phyloP scores from a whole-genome alignment of 64 coral and sea anemone species.

The Catalaphyllia jardinei region DNA sequence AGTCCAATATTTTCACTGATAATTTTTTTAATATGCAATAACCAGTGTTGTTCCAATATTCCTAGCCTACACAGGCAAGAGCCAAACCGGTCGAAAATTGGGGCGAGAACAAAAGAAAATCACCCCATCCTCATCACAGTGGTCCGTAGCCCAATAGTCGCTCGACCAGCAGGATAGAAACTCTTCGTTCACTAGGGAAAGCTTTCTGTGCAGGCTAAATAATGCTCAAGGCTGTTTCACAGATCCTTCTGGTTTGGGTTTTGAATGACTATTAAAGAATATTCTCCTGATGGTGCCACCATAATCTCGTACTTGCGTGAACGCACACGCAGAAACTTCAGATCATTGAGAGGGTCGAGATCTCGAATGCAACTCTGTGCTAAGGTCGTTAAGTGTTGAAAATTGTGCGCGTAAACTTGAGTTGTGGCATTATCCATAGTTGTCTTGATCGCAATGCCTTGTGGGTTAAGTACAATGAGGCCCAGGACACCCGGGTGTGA shows the following conservation, averaged over 20 bases:
- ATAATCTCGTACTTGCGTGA: constrained; percentile 86
- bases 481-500: constrained; percentile 84
- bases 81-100: too few species aligned
- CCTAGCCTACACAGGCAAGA: too few species aligned
- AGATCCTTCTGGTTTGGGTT: constrained; percentile 30
- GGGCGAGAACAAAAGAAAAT: too few species aligned
- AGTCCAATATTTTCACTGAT: too few species aligned
- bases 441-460: constrained; percentile 67
- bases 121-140: too few species aligned
- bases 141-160: too few species aligned
- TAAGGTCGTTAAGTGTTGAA: constrained; percentile 42
- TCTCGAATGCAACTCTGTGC: constrained; percentile 77
- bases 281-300: constrained; percentile 70
- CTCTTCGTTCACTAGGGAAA: too few species aligned
- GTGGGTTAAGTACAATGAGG: constrained; percentile 63
- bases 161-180: too few species aligned
- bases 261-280: constrained; percentile 84
- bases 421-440: constrained; percentile 91
- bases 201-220: too few species aligned
- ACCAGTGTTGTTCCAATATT: not conserved
- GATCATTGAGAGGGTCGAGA: constrained; percentile 79
- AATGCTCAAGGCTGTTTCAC: not conserved
- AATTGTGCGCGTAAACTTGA: constrained; percentile 63
- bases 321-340: constrained; percentile 81
- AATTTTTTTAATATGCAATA: not conserved